Conservation (phyloP, 2,797 vertebrate species). For the Jordanella pulchra region DNA sequence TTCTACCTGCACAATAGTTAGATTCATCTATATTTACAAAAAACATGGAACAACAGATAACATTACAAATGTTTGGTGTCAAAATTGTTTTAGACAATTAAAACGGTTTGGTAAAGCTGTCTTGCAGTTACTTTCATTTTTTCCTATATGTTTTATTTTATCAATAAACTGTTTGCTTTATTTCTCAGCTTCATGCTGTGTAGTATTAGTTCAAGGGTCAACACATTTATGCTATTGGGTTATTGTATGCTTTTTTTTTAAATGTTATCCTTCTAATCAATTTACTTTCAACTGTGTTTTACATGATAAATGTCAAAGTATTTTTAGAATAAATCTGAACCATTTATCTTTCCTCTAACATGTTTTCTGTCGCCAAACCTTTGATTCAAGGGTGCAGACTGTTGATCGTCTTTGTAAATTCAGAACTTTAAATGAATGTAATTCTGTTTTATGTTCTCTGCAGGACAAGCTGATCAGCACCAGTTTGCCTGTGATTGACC, state of each 20-base stretch:
- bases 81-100: too few species aligned
- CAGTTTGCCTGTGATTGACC: conserved; percentile 92
- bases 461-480: conserved; percentile 94
- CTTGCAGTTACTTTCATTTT: neutral
- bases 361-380: neutral
- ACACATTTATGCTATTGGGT: neutral
- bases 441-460: conserved; percentile 18
- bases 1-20: too few species aligned
- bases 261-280: neutral
- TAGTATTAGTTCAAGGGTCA: too few species aligned
- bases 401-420: neutral
- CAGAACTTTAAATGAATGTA: neutral
- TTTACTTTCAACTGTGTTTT: neutral
- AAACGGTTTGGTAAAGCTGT: too few species aligned
- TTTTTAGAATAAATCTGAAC: too few species aligned
- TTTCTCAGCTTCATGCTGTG: too few species aligned
- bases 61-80: too few species aligned
- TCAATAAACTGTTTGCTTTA: neutral
- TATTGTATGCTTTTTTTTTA: neutral
- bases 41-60: too few species aligned
- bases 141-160: neutral
- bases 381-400: neutral
- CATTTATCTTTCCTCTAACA: neutral
- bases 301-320: neutral
- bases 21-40: too few species aligned